Percentiles rank a stretch among this genome's conserved stretches.
phyloP scores from a whole-genome alignment of 2,888 invertebrate species.

The Glyphotaelius pellucidus region DNA sequence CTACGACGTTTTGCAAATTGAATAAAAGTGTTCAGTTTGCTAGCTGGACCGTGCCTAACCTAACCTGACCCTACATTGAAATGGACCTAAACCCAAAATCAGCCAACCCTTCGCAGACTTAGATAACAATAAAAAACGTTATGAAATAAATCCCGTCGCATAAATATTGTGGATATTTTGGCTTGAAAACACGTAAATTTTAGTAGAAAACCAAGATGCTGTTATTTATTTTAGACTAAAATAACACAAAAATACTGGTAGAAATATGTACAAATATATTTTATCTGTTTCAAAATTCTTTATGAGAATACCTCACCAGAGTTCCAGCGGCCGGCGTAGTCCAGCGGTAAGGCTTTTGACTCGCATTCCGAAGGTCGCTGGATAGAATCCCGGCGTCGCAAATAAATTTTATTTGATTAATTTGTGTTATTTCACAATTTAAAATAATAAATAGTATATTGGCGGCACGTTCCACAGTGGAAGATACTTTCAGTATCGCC shows the following conservation, averaged over 20 bases:
- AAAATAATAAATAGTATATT: too few relatives aligned
- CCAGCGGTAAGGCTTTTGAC: too few relatives aligned
- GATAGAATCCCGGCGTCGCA: too few relatives aligned
- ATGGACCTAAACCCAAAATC: not conserved
- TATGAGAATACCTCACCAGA: too few relatives aligned
- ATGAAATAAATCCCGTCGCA: not conserved
- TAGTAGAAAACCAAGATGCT: not conserved
- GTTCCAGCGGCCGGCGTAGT: too few relatives aligned
- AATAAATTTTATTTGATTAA: too few relatives aligned
- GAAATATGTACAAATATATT: not conserved
- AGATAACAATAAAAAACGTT: not conserved
- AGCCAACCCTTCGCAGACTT: conserved; percentile 10
- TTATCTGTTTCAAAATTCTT: too few relatives aligned
- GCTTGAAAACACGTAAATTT: not conserved
- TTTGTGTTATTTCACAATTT: too few relatives aligned
- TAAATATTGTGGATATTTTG: not conserved
- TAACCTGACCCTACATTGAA: not conserved
- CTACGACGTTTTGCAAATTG: not conserved
- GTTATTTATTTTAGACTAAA: not conserved
- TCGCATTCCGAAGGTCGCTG: too few relatives aligned
- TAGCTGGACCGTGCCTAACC: not conserved
- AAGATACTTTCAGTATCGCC: too few relatives aligned
- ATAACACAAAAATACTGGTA: not conserved
- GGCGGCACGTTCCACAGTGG: too few relatives aligned
- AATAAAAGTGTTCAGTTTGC: not conserved